phyloP scores from a whole-genome alignment of 2,797 vertebrate species.

The Thunnus albacares region DNA sequence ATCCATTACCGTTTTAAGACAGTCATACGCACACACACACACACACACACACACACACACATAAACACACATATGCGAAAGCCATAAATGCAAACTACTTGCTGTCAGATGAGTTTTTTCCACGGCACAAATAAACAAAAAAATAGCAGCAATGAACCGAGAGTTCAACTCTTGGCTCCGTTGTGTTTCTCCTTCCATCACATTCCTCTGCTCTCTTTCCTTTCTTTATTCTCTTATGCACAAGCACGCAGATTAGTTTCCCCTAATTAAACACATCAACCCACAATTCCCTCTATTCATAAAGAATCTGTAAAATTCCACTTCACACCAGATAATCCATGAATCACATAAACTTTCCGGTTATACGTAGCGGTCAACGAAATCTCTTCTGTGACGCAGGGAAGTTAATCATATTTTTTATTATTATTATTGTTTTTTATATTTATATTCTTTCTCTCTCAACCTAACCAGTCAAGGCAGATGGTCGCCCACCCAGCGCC shows the following conservation, averaged over 20 bases:
- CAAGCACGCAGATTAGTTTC: conserved; percentile 34
- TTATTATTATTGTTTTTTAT: no score
- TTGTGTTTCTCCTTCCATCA: conserved; percentile 8
- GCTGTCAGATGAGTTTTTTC: conserved; percentile 29
- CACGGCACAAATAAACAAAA: conserved; percentile 22
- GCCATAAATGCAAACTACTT: conserved; percentile 12
- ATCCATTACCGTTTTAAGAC: conserved; percentile 34
- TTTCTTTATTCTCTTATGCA: conserved; percentile 18
- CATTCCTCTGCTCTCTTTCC: conserved; percentile 3
- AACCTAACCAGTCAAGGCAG: no score
- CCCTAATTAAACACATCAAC: conserved; percentile 52
- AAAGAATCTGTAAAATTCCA: conserved; percentile 5
- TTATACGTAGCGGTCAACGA: conserved; percentile 48
- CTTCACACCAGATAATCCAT: neutral
- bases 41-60: conserved; percentile 19
- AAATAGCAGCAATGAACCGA: neutral
- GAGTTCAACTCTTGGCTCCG: neutral
- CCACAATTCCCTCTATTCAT: conserved; percentile 18
- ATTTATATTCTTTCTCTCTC: no score
- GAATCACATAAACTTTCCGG: conserved; percentile 26
- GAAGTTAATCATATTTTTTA: no score
- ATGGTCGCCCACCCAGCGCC: no score
- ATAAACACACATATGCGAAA: conserved; percentile 11
- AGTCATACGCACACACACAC: conserved; percentile 23
- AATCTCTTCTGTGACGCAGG: conserved; percentile 2